Evolutionary conservation across 2,888 invertebrate species (phyloP).

Genomic region (Dyspetes luteomarginatus): DNA sequence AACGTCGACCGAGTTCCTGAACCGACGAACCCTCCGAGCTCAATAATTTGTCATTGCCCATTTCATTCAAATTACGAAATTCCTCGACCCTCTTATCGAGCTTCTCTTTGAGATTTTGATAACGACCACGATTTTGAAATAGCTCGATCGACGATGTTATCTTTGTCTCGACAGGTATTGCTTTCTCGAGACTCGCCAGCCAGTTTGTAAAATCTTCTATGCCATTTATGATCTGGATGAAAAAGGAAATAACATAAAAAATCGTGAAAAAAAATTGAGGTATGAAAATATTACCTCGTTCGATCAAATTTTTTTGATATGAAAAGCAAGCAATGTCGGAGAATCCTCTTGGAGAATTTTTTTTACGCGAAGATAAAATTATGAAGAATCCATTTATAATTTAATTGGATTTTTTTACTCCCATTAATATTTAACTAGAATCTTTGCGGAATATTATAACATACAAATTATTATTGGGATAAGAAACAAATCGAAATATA

Average conservation of each 20-base stretch:
- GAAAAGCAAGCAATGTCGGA: too few species aligned
- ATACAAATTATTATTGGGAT: too few species aligned
- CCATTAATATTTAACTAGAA: too few species aligned
- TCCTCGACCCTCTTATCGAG: constrained; percentile 88
- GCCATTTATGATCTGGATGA: constrained; percentile 83
- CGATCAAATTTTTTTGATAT: background rate
- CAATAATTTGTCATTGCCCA: constrained; percentile 87
- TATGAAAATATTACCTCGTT: background rate
- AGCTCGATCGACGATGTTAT: constrained; percentile 88
- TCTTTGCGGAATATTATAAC: too few species aligned
- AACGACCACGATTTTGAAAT: constrained; percentile 89
- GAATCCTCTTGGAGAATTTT: too few species aligned
- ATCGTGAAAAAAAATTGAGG: background rate
- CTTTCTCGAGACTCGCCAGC: constrained; percentile 87
- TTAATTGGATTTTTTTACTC: too few species aligned
- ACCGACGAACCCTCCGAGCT: constrained; percentile 85
- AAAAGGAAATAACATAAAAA: constrained; percentile 72
- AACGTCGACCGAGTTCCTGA: constrained; percentile 87
- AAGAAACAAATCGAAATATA: too few species aligned
- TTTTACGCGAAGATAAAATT: too few species aligned
- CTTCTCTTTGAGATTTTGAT: constrained; percentile 89
- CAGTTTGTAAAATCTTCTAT: constrained; percentile 86
- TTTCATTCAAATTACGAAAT: constrained; percentile 89
- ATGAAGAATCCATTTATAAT: too few species aligned
- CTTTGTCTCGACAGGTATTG: constrained; percentile 86